These are phyloP conservation scores for Coreius guichenoti DNA, from an alignment of 2,797 vertebrate species.

Conservation along the genomic window DNA sequence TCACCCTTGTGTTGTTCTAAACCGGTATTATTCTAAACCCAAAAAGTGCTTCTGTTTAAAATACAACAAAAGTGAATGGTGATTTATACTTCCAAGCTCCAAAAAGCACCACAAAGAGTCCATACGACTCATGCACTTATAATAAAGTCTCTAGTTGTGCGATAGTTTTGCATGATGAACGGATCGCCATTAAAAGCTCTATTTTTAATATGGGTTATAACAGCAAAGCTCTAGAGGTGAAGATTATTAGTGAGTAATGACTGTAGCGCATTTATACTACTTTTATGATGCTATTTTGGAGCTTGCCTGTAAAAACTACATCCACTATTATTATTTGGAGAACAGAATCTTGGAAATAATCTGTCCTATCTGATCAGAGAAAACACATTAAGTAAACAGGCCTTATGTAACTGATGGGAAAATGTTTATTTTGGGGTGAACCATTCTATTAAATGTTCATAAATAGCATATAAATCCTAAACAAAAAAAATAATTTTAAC, in stretches of 20 bases:
- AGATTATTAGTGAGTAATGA: neutral
- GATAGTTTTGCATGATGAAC: neutral
- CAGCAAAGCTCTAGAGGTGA: neutral
- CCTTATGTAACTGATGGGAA: no score
- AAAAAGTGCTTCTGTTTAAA: neutral
- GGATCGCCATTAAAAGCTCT: neutral
- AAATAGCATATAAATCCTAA: no score
- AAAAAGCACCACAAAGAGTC: neutral
- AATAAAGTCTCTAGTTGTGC: no score
- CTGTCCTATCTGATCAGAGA: no score
- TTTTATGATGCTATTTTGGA: neutral
- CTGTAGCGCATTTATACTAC: neutral
- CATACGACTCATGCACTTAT: neutral
- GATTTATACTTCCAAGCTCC: neutral
- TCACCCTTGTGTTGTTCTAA: neutral
- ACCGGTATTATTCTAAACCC: neutral
- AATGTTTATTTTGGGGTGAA: no score
- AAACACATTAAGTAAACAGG: no score
- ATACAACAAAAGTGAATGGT: neutral
- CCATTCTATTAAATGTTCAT: no score
- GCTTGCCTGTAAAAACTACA: neutral
- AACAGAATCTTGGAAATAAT: neutral
- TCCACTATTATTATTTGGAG: neutral
- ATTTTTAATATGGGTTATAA: neutral
- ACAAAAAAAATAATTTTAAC: no score